Conservation (phyloP, 2,797 vertebrate species). For the Dryobates pubescens region DNA sequence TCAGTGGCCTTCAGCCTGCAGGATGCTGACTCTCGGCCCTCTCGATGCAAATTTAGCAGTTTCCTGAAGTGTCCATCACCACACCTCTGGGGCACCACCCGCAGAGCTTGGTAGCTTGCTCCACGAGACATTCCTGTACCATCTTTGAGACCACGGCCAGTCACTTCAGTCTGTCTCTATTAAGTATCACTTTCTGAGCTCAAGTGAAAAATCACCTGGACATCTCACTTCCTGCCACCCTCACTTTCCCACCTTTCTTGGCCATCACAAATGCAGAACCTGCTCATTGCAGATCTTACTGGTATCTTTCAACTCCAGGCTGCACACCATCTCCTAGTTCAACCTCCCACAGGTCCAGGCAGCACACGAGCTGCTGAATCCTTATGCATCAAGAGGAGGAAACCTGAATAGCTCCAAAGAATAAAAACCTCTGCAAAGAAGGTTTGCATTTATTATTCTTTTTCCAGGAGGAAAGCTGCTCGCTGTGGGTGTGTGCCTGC, state of each 20-base stretch:
- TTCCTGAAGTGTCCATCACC: constrained; percentile 18
- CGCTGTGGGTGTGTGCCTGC: background rate
- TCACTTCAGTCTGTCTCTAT: background rate
- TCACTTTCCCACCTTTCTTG: fast-evolving
- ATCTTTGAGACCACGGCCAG: background rate
- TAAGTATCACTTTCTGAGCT: background rate
- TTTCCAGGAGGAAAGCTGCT: constrained; percentile 23
- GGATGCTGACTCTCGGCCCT: constrained; percentile 32
- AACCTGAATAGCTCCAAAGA: background rate
- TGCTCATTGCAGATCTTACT: background rate
- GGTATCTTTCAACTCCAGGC: background rate
- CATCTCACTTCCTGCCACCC: fast-evolving
- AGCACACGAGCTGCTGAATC: background rate
- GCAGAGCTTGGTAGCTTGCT: background rate
- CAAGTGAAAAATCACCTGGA: background rate
- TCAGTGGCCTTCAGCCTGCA: constrained; percentile 33
- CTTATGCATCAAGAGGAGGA: background rate
- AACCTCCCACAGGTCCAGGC: background rate
- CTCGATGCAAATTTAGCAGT: background rate
- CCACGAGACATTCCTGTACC: background rate
- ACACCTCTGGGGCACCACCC: background rate
- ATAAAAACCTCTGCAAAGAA: background rate
- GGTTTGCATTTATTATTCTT: constrained; percentile 28
- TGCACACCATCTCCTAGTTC: background rate
- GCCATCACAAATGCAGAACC: background rate